A percentile compares a stretch with the other conserved stretches of the same genome.
phyloP scores from a whole-genome alignment of 2,113 vertebrate genomes.

The Bubo bubo region DNA sequence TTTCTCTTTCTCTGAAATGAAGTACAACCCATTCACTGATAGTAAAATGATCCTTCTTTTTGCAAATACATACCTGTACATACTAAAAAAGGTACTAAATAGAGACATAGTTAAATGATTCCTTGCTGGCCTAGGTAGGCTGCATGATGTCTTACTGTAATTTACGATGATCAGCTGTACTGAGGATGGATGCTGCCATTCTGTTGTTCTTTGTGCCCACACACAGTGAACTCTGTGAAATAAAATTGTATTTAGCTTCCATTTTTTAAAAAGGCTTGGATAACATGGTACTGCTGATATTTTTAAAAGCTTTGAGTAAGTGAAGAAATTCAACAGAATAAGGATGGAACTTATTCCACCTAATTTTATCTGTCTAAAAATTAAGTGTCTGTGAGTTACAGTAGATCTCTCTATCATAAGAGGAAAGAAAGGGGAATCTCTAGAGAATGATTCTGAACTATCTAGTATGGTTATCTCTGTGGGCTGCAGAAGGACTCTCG shows the following conservation, averaged over 20 bases:
- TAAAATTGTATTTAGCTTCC: background rate
- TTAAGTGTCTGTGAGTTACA: background rate
- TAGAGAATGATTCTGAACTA: background rate
- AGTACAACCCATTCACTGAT: background rate
- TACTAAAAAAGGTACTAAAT: background rate
- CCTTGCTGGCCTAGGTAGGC: background rate
- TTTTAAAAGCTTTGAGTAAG: background rate
- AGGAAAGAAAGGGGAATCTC: background rate
- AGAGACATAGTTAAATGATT: background rate
- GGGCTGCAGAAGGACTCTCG: background rate
- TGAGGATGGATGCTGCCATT: background rate
- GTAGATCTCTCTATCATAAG: background rate
- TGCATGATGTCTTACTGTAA: background rate
- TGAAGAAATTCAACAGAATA: background rate
- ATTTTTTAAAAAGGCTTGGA: background rate
- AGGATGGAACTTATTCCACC: background rate
- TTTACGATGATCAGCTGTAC: background rate
- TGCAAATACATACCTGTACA: background rate
- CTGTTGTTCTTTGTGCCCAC: background rate
- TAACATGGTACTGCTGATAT: background rate
- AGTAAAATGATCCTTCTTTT: background rate
- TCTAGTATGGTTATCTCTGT: background rate
- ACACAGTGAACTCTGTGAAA: background rate
- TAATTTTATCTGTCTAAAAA: slow-evolving; percentile 6
- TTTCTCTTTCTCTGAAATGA: background rate